Evolutionary conservation across 2,888 invertebrate species (phyloP).

Genomic region (Xanthorhoe spadicearia): DNA sequence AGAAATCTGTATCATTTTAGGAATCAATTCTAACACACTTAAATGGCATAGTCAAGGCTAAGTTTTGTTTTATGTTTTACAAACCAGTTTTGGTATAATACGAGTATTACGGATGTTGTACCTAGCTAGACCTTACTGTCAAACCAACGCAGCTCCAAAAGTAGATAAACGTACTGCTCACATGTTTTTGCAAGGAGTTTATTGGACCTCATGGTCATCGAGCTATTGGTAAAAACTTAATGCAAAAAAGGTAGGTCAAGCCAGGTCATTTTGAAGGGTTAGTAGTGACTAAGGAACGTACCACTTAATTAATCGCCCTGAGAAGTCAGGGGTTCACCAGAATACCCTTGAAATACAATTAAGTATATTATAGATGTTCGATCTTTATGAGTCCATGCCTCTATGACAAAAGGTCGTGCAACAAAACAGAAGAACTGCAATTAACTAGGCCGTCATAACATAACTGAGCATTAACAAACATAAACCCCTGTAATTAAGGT

Average conservation of each 20-base stretch:
- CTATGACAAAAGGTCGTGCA: neutral
- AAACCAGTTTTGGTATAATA: conserved; percentile 16
- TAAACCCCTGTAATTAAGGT: conserved; percentile 1
- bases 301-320: too few species aligned
- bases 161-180: conserved; percentile 2
- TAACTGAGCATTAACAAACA: neutral
- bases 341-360: too few species aligned
- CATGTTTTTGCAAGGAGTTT: conserved; percentile 9
- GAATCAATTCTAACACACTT: neutral
- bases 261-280: too few species aligned
- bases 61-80: conserved; percentile 6
- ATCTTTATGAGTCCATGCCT: too few species aligned
- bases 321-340: too few species aligned
- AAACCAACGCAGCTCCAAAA: neutral
- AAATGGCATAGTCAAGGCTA: conserved; percentile 15
- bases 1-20: neutral
- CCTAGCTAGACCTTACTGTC: neutral
- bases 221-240: too few species aligned
- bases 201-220: neutral
- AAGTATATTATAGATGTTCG: too few species aligned
- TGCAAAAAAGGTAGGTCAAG: too few species aligned
- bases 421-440: neutral
- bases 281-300: too few species aligned
- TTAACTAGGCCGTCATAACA: neutral
- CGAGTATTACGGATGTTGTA: conserved; percentile 14